Base-by-base conservation (phyloP, 2,888 invertebrate genomes). In the Azorinus chamasolen region DNA sequence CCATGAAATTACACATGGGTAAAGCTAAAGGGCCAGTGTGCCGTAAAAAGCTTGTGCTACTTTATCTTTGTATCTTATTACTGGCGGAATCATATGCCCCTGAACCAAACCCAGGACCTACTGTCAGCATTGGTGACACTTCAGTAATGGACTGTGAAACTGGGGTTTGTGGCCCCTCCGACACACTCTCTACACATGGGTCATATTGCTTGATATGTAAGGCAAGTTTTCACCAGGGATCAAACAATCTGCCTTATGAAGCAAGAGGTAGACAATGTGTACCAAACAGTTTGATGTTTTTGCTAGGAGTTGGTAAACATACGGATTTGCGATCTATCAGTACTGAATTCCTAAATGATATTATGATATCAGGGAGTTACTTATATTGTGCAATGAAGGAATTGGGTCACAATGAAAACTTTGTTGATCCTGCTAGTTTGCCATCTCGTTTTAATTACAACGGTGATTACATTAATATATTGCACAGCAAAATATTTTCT, bases 21-120 rank as follows among this genome's bases (percentile, higher is more conserved):
- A 53, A 53, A 53, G 5, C 25, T 5, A 24, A 53, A 18, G 53
- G 53, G 1, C 53, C 53, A 2, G 53, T 53, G 10, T 53, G 53
- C n/a, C 12, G 53, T 10, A 27, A 53, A 2, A 24, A 22, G 8
- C 51, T 8, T 20, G 22, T 51, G 20, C 51, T 51, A 4, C 22
- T 24, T 6, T 51, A 51, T 16, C 12, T 51, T 8, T 51, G 41
- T 41, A 12, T 14, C 41, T 14, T 41, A 41, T 14, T 41, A 12
- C 41, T 41, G 14, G 41, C n/a, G n/a, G n/a, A n/a, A n/a, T n/a
- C n/a, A n/a, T n/a, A n/a, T n/a, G n/a, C n/a, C n/a, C n/a, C n/a
- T n/a, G n/a, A n/a, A n/a, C n/a, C n/a, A n/a, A n/a, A n/a, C n/a
- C n/a, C n/a, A n/a, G n/a, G n/a, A n/a, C n/a, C n/a, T n/a, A n/a